Base-by-base conservation (phyloP, 2,888 invertebrate species). In the Lomographa bimaculata region DNA sequence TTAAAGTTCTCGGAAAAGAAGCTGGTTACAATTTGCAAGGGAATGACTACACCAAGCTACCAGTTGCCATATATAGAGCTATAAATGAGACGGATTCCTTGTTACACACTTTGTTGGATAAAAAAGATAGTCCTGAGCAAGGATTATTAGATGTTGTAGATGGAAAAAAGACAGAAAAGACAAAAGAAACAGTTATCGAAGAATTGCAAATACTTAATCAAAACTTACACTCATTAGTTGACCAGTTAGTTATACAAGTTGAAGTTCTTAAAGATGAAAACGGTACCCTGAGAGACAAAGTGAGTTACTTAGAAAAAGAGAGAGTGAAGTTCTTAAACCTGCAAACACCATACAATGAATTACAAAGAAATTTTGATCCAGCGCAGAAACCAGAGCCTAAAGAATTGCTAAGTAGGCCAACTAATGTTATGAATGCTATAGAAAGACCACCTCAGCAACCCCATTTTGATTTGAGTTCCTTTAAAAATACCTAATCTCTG, bases 71-170 rank as follows among this genome's bases (percentile, higher is more conserved):
- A 50, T 92, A 91, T 61, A 90, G 81, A 71, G 91, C 92, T 10
- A 92, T 94, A 55, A 92, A 93, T 61, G 92, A 93, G 60, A 91
- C 92, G n/a, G 93, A 94, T 63, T 91, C 91, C 26, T 73, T 93
- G 27, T 71, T 93, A 30, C 80, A 83, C 18, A 65, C 79, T 26
- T 71, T 92, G 45, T 53, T 68, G 27, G 71, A 58, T 51, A 73
- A 60, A 46, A 69, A 61, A 58, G 71, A 63, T 43, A 60, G 17
- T 6, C 2, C 35, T 7, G 67, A 67, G 11, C 51, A 51, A 39
- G 63, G 73, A 58, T 47, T 71, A 50, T 37, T 42, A 9, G 61
- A 61, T 35, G 61, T 64, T 7, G 20, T 51, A 19, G 75, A 75
- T 63, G 90, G 86, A 0, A 90, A 82, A 50, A 92, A 91, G 63